A percentile compares a stretch with the other conserved stretches of the same genome.
Evolutionary conservation across 2,113 vertebrate genomes (phyloP).

Genomic region (Syrrhaptes paradoxus): DNA sequence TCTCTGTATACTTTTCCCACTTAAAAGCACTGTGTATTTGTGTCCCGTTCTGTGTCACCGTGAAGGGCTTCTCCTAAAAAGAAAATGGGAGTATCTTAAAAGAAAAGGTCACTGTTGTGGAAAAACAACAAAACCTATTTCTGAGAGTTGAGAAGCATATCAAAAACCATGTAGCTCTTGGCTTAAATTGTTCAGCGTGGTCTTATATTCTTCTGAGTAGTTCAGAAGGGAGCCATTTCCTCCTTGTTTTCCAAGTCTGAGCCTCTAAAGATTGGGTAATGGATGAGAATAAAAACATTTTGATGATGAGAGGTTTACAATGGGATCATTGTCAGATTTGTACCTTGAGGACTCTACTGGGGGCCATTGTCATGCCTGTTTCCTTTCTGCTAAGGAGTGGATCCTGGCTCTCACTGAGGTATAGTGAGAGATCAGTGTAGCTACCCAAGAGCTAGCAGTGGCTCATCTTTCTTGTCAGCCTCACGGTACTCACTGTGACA

Average conservation of each 20-base stretch:
- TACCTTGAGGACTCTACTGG: conserved; percentile 11
- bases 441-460: conserved; percentile 24
- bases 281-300: conserved; percentile 33
- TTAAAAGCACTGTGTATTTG: not conserved
- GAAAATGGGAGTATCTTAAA: not conserved
- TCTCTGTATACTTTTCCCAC: not conserved
- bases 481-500: not conserved
- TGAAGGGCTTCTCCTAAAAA: not conserved
- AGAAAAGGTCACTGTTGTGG: not conserved
- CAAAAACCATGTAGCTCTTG: not conserved
- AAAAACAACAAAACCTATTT: not conserved
- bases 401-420: conserved; percentile 30
- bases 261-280: conserved; percentile 1
- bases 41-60: not conserved
- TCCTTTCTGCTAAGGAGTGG: conserved; percentile 44
- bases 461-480: conserved; percentile 50
- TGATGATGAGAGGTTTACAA: conserved; percentile 9
- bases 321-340: conserved; percentile 15
- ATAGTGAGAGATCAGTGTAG: conserved; percentile 1
- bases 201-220: not conserved
- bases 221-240: not conserved
- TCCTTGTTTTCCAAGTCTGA: conserved; percentile 10
- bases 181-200: not conserved
- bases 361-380: conserved; percentile 9
- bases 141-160: not conserved